Percentiles rank a stretch among this genome's conserved stretches.
Conservation (phyloP, 2,797 vertebrate species). For the Aphelocoma californica region DNA sequence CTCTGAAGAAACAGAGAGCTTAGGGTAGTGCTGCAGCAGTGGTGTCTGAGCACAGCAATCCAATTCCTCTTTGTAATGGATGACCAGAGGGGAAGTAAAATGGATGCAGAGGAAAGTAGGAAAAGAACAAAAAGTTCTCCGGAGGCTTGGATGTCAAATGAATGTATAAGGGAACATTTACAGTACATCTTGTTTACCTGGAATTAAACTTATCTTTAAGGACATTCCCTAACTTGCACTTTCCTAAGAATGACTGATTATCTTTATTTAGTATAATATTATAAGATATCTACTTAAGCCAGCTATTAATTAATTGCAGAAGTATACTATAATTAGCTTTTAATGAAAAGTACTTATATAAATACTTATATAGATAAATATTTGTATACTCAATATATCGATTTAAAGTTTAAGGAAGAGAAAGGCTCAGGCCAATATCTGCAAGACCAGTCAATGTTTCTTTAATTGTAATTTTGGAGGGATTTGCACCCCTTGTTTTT, state of each 20-base stretch:
- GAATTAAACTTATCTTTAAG: neutral
- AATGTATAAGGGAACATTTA: neutral
- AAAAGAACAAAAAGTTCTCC: constrained; percentile 29
- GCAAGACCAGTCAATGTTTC: neutral
- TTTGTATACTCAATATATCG: neutral
- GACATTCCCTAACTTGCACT: neutral
- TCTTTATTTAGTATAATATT: neutral
- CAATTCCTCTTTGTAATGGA: constrained; percentile 17
- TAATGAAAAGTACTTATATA: constrained; percentile 15
- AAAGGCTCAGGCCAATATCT: neutral
- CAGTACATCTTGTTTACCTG: neutral
- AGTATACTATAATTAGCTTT: neutral
- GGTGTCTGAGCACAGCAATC: neutral
- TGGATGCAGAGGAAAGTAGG: neutral
- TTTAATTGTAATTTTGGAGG: neutral
- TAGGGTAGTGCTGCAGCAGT: neutral
- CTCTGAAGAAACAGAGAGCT: neutral
- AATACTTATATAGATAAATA: constrained; percentile 29
- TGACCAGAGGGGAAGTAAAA: constrained; percentile 18
- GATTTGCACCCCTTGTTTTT: neutral
- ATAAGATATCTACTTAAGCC: neutral
- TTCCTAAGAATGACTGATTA: neutral
- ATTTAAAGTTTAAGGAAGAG: neutral
- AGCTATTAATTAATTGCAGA: constrained; percentile 3
- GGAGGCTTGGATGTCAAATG: neutral